A percentile compares a stretch with the other conserved stretches of the same genome.
Conservation (phyloP, 2,888 invertebrate genomes). For the Limenitis camilla region DNA sequence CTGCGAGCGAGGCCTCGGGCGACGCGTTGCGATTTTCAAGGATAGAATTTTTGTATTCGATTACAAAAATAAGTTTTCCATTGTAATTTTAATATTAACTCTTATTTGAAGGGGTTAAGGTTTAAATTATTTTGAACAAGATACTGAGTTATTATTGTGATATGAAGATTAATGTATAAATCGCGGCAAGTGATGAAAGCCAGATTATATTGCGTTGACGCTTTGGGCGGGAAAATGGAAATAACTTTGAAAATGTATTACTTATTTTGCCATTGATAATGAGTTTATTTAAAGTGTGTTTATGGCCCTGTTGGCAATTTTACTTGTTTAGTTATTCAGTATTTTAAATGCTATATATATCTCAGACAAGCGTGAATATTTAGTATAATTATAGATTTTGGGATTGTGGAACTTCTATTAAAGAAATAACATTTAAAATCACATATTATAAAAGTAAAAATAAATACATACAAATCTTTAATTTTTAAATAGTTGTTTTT, state of each 20-base stretch:
- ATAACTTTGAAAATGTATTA: conserved; percentile 34
- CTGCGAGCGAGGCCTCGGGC: conserved; percentile 51
- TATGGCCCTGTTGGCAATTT: neutral
- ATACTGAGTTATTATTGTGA: conserved; percentile 26
- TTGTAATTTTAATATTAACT: neutral
- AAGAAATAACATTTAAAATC: too few relatives aligned
- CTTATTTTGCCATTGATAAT: too few relatives aligned
- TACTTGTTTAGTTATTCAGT: too few relatives aligned
- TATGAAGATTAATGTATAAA: conserved; percentile 53
- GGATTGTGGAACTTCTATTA: too few relatives aligned
- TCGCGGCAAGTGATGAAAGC: conserved; percentile 52
- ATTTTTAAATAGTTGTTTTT: too few relatives aligned
- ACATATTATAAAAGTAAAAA: too few relatives aligned
- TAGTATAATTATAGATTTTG: too few relatives aligned
- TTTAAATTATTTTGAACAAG: conserved; percentile 23
- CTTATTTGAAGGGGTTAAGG: conserved; percentile 22
- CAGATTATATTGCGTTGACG: conserved; percentile 54
- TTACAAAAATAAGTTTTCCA: conserved; percentile 15
- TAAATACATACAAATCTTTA: too few relatives aligned
- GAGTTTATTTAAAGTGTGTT: conserved; percentile 5
- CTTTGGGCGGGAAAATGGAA: conserved; percentile 55
- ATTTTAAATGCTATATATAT: too few relatives aligned
- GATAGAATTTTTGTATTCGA: conserved; percentile 47
- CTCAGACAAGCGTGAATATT: too few relatives aligned
- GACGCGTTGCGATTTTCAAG: conserved; percentile 47